Percentiles rank a stretch among this genome's conserved stretches.
Conservation (phyloP, 1,140 invertebrate genomes). For the Lethrus apterus region DNA sequence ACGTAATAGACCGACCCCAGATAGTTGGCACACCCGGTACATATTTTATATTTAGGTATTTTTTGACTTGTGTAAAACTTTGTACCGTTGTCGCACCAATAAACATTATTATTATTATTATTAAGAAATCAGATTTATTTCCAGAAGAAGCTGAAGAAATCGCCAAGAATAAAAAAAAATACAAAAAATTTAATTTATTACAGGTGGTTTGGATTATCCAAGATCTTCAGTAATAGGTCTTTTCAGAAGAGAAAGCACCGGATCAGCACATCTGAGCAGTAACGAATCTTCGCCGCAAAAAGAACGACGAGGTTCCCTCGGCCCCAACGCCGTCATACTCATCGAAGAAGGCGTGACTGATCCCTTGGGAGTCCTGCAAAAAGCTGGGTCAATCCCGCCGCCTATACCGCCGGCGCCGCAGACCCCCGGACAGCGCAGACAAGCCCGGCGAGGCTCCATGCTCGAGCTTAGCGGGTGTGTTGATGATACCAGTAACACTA, state of each 20-base stretch:
- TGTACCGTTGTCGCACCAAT: slow-evolving; percentile 1
- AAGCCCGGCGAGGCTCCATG: slow-evolving; percentile 58
- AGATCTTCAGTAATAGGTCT: slow-evolving; percentile 13
- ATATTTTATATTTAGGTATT: too few relatives aligned
- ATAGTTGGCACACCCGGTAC: too few relatives aligned
- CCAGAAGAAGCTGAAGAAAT: too few relatives aligned
- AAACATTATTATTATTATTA: slow-evolving; percentile 3
- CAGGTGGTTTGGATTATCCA: slow-evolving; percentile 13
- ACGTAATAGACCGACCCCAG: too few relatives aligned
- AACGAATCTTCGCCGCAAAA: slow-evolving; percentile 41
- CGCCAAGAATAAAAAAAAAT: slow-evolving; percentile 3
- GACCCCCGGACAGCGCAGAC: slow-evolving; percentile 50
- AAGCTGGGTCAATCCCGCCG: slow-evolving; percentile 43
- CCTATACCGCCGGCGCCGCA: slow-evolving; percentile 37
- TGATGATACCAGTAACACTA: slow-evolving; percentile 30
- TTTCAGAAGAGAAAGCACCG: slow-evolving; percentile 10
- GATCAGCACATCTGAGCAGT: slow-evolving; percentile 42
- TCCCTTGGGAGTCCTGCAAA: slow-evolving; percentile 47
- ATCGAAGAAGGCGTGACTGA: slow-evolving; percentile 50
- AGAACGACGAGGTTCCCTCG: slow-evolving; percentile 39
- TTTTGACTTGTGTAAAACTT: too few relatives aligned
- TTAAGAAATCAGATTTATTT: too few relatives aligned
- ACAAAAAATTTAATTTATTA: slow-evolving; percentile 12
- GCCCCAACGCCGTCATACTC: slow-evolving; percentile 43
- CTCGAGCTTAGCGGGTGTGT: slow-evolving; percentile 60